Percentiles rank a stretch among this genome's conserved stretches.
phyloP scores from a whole-genome alignment of 2,888 invertebrate genomes.

The Siphlonurus alternatus region DNA sequence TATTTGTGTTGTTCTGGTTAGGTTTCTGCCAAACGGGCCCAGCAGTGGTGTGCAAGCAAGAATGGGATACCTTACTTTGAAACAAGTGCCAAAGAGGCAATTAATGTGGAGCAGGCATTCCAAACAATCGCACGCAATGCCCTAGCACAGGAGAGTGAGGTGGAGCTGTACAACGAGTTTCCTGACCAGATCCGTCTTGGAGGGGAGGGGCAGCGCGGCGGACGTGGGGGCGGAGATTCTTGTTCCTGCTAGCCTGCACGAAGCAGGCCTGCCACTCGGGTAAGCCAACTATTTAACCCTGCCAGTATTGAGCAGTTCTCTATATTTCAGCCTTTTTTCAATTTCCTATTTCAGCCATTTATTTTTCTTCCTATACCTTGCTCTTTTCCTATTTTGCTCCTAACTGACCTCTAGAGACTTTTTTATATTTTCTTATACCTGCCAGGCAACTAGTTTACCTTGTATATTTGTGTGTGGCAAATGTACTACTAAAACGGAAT shows the following conservation, averaged over 20 bases:
- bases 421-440: too few species aligned
- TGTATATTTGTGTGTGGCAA: too few species aligned
- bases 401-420: too few species aligned
- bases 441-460: too few species aligned
- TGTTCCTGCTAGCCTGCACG: slow-evolving; percentile 8
- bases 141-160: slow-evolving; percentile 79
- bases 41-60: slow-evolving; percentile 98
- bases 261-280: too few species aligned
- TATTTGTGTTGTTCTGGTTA: slow-evolving; percentile 18
- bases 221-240: slow-evolving; percentile 2
- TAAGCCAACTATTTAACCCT: too few species aligned
- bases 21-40: slow-evolving; percentile 77
- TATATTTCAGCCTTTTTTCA: too few species aligned
- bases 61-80: slow-evolving; percentile 99
- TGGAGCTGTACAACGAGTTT: slow-evolving; percentile 92
- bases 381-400: too few species aligned
- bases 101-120: slow-evolving; percentile 98
- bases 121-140: slow-evolving; percentile 98
- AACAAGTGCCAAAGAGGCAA: slow-evolving; percentile 97
- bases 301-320: too few species aligned
- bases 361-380: too few species aligned
- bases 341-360: too few species aligned
- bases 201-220: slow-evolving; percentile 5
- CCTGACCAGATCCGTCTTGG: slow-evolving; percentile 83
- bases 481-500: too few species aligned